Conservation (phyloP, 1,140 invertebrate species). For the Trichogramma pretiosum region DNA sequence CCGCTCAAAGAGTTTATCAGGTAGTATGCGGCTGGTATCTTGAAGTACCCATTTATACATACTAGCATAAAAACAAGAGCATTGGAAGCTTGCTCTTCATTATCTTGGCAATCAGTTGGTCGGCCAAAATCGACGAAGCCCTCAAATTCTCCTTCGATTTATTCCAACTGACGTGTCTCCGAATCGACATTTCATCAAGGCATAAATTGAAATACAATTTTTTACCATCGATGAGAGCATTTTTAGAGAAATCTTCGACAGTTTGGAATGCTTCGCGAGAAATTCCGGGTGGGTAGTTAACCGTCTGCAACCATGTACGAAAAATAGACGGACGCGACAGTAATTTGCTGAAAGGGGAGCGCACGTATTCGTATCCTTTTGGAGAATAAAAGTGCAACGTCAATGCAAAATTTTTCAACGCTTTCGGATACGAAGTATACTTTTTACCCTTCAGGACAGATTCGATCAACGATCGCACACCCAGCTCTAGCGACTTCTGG, state of each 20-base stretch:
- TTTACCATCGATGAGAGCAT: background rate
- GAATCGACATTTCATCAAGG: background rate
- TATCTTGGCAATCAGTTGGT: background rate
- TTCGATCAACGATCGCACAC: background rate
- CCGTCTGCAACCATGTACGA: background rate
- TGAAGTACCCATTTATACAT: background rate
- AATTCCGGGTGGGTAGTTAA: background rate
- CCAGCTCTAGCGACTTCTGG: background rate
- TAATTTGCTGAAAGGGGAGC: background rate
- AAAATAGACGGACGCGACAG: background rate
- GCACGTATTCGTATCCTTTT: background rate
- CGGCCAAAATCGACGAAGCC: background rate
- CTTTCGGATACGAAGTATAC: background rate
- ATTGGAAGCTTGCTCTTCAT: background rate
- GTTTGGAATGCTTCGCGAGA: background rate
- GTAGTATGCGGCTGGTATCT: background rate
- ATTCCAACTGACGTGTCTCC: background rate
- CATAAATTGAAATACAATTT: background rate
- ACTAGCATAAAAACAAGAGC: conserved; percentile 4
- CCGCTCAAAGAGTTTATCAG: background rate
- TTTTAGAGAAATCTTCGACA: background rate
- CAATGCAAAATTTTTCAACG: background rate
- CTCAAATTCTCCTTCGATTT: background rate
- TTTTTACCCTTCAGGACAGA: background rate
- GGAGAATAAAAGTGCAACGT: background rate